Evolutionary conservation across 2,113 vertebrate genomes (phyloP).

Genomic region (Phoxinus phoxinus): DNA sequence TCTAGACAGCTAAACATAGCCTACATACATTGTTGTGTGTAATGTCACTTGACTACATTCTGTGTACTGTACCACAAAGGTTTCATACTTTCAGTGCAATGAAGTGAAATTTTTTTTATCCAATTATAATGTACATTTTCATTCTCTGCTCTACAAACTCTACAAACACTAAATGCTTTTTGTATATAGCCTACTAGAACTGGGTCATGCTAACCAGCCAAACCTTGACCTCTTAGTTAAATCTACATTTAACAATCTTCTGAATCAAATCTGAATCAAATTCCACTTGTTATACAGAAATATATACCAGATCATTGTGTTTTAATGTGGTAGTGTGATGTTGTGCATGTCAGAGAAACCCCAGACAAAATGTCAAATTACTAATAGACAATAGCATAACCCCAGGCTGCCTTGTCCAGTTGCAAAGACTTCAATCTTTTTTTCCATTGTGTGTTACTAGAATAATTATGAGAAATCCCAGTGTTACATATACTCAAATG

Average conservation of each 20-base stretch:
- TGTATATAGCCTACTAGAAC: background rate
- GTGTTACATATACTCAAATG: background rate
- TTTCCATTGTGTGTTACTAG: background rate
- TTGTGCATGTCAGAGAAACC: constrained; percentile 9
- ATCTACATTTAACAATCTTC: background rate
- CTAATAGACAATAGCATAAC: background rate
- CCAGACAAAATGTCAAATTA: constrained; percentile 5
- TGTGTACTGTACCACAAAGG: background rate
- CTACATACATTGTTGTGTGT: background rate
- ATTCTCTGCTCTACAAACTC: background rate
- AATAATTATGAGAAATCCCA: constrained; percentile 1
- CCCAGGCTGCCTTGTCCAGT: background rate
- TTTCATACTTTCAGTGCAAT: background rate
- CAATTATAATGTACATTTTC: background rate
- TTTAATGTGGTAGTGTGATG: background rate
- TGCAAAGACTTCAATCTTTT: constrained; percentile 14
- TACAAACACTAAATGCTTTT: background rate
- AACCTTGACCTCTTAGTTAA: background rate
- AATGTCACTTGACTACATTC: constrained; percentile 36
- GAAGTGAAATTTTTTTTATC: background rate
- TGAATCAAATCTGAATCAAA: background rate
- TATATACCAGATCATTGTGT: background rate
- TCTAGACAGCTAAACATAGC: background rate
- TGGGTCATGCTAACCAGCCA: background rate
- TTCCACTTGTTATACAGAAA: background rate